These are phyloP conservation scores for Callipepla squamata DNA, from an alignment of 2,113 vertebrate genomes.

Conservation along the genomic window DNA sequence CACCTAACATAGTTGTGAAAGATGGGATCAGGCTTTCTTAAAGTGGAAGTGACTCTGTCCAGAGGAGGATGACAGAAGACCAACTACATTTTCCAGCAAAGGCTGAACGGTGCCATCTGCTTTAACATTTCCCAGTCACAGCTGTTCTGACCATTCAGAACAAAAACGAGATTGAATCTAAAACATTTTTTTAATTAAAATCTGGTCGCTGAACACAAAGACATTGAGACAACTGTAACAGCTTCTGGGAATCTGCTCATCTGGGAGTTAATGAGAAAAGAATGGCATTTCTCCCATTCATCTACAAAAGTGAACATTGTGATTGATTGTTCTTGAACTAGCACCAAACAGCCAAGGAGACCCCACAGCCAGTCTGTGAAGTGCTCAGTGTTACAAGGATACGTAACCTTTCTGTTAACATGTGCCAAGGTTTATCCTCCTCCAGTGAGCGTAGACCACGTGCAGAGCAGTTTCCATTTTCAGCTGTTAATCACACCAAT, in stretches of 20 bases:
- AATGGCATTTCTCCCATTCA: neutral
- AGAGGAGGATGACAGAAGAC: neutral
- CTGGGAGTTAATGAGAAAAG: neutral
- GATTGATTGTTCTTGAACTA: neutral
- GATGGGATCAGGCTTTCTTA: neutral
- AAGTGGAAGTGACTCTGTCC: neutral
- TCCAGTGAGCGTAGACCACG: neutral
- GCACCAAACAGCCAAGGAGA: neutral
- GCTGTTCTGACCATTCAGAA: neutral
- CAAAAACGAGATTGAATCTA: neutral
- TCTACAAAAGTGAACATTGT: neutral
- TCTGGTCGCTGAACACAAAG: neutral
- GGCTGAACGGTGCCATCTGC: neutral
- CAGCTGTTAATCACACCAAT: neutral
- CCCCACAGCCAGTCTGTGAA: neutral
- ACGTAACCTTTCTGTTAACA: fast-evolving
- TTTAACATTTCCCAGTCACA: neutral
- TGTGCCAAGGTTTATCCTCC: neutral
- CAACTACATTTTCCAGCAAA: neutral
- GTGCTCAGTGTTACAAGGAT: neutral
- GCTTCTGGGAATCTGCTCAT: neutral
- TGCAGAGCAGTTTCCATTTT: neutral
- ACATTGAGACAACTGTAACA: neutral
- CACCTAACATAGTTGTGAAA: neutral
- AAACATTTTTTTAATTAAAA: neutral